phyloP scores from a whole-genome alignment of 1,140 invertebrate genomes.

The Drosophila setifemur region DNA sequence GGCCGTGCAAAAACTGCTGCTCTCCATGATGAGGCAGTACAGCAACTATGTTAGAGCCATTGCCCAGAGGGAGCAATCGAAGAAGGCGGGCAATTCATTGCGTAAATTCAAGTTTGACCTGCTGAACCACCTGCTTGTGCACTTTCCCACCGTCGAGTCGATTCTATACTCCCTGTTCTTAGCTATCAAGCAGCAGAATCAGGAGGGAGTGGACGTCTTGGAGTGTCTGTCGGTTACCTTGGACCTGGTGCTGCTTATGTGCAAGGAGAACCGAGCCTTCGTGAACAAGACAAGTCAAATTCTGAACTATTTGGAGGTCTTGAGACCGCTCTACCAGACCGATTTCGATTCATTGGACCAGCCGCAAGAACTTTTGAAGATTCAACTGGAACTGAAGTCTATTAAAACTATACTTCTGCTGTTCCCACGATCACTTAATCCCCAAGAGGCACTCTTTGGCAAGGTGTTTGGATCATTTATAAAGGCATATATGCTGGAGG shows the following conservation, averaged over 20 bases:
- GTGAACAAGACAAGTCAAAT: constrained; percentile 75
- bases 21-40: constrained; percentile 77
- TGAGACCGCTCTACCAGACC: constrained; percentile 66
- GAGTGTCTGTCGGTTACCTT: constrained; percentile 67
- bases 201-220: constrained; percentile 45
- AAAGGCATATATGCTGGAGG: constrained; percentile 82
- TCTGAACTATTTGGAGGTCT: constrained; percentile 71
- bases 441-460: constrained; percentile 85
- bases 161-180: constrained; percentile 62
- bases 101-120: constrained; percentile 76
- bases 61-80: constrained; percentile 52
- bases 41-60: constrained; percentile 71
- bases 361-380: constrained; percentile 29
- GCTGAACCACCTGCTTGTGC: constrained; percentile 72
- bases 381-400: constrained; percentile 86
- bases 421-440: constrained; percentile 84
- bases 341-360: constrained; percentile 30
- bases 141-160: constrained; percentile 70
- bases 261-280: constrained; percentile 74
- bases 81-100: constrained; percentile 65
- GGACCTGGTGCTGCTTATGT: constrained; percentile 71
- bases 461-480: constrained; percentile 84
- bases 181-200: constrained; percentile 34
- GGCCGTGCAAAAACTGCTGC: constrained; percentile 44
- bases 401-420: constrained; percentile 86